Base-by-base conservation (phyloP, 2,888 invertebrate species). In the Spodoptera picta region DNA sequence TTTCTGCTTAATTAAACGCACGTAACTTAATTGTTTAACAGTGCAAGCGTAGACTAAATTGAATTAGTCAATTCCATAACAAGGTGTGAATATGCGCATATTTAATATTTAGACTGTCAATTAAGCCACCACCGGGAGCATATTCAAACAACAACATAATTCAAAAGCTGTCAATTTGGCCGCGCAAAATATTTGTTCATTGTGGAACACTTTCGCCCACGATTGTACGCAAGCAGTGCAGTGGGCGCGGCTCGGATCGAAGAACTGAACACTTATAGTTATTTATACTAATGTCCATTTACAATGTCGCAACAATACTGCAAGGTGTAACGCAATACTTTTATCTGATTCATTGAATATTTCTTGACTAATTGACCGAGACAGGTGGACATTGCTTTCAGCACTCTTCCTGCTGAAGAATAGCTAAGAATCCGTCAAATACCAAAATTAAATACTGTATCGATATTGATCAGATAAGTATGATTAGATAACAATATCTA, bases 161-260 rank as follows among this genome's bases (percentile, higher is more conserved):
- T 77, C 67, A 77, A 66, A 63, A 68, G 43, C 77, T 79, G 79
- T 79, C 77, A 77, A 68, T 67, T 58, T 60, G 63, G 54, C 59
- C n/a, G 48, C 42, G 48, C 54, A 54, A 55, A 68, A 73, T 79
- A 76, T 68, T 70, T 54, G 61, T 31, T 45, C 50, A 66, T 68
- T 68, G 61, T 67, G 43, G 56, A 60, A 58, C 64, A 65, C 70
- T 80, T 80, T 76, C 69, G 81, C 69, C 62, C 65, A 59, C 72
- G 70, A 56, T 43, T 41, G 79, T 79, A 73, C 75, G 52, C 66
- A 66, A 66, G 78, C 75, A 63, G 73, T 62, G 44, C 59, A 60
- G 68, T 81, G 77, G 82, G 82, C 68, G 82, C 80, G 81, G 82
- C 77, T 36, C 52, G 36, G 47, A 77, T 67, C 80, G 69, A 79